These are phyloP conservation scores for Parasteatoda lunata DNA, from an alignment of 2,888 invertebrate genomes.

Conservation along the genomic window DNA sequence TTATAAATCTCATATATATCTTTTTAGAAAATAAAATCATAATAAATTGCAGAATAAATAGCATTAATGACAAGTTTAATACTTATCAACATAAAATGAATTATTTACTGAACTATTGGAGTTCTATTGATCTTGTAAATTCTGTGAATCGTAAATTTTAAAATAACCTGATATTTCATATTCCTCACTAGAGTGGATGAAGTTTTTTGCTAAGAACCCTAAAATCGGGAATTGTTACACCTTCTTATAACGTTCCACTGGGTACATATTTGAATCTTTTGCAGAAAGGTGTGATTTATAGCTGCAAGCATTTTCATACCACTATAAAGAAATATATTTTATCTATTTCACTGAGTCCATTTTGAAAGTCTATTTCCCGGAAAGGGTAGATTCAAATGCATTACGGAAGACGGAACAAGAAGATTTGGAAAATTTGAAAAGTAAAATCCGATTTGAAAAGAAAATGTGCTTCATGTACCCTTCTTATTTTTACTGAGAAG, in stretches of 20 bases:
- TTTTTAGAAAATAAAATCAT: too few species aligned
- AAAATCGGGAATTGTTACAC: background rate
- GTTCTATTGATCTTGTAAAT: too few species aligned
- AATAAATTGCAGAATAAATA: too few species aligned
- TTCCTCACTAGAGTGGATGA: too few species aligned
- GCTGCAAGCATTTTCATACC: slow-evolving; percentile 35
- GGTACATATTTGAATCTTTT: background rate
- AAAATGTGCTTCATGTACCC: slow-evolving; percentile 42
- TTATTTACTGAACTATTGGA: too few species aligned
- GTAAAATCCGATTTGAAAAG: slow-evolving; percentile 57
- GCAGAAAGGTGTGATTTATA: slow-evolving; percentile 21
- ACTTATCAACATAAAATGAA: too few species aligned
- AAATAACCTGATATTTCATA: too few species aligned
- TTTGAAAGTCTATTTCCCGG: slow-evolving; percentile 46
- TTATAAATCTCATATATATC: too few species aligned
- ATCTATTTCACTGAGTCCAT: slow-evolving; percentile 57
- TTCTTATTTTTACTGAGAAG: slow-evolving; percentile 40
- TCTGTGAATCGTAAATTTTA: too few species aligned
- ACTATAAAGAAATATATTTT: slow-evolving; percentile 47
- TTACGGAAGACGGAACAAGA: slow-evolving; percentile 38
- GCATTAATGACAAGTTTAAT: too few species aligned
- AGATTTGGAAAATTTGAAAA: slow-evolving; percentile 48
- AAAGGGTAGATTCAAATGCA: slow-evolving; percentile 50
- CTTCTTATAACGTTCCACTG: slow-evolving; percentile 3
- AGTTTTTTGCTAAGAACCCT: too few species aligned